Percentiles rank a stretch among this genome's conserved stretches.
Evolutionary conservation across 2,797 vertebrate genomes (phyloP).

Genomic region (Propithecus deckenii): DNA sequence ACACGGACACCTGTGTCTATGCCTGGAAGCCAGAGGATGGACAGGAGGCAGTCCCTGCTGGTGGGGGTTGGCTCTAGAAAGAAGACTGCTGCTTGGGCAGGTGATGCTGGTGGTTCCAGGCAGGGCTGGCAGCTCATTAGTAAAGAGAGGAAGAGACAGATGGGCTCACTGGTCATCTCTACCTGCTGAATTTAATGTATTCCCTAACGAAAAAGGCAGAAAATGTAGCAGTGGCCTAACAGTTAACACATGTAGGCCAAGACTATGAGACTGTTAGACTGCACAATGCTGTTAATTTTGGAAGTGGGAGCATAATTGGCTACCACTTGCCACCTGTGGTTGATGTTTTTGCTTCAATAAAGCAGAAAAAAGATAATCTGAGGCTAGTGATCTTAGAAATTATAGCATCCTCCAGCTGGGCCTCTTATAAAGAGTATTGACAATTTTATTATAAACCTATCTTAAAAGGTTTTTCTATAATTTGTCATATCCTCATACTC

Average conservation of each 20-base stretch:
- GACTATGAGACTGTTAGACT: neutral
- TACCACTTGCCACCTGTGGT: conserved; percentile 29
- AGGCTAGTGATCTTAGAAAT: conserved; percentile 14
- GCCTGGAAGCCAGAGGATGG: neutral
- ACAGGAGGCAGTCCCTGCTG: neutral
- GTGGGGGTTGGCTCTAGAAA: neutral
- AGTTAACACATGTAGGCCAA: conserved; percentile 21
- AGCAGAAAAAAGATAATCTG: conserved; percentile 37
- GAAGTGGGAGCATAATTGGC: conserved; percentile 53
- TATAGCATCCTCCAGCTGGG: conserved; percentile 47
- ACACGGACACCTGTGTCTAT: neutral
- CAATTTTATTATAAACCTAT: conserved; percentile 38
- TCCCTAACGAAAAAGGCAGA: neutral
- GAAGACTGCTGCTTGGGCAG: too few relatives aligned
- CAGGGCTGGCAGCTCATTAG: neutral
- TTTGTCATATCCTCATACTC: conserved; percentile 35
- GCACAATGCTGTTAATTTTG: conserved; percentile 55
- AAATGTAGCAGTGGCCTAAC: neutral
- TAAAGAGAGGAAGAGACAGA: neutral
- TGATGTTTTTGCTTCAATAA: conserved; percentile 6
- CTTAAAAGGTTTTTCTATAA: conserved; percentile 54
- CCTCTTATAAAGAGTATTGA: conserved; percentile 46
- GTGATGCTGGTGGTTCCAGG: neutral
- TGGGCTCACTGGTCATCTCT: neutral
- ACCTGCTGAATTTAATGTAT: conserved; percentile 11